Conservation (phyloP, 1,140 invertebrate genomes). For the Philopotamus ludificatus region DNA sequence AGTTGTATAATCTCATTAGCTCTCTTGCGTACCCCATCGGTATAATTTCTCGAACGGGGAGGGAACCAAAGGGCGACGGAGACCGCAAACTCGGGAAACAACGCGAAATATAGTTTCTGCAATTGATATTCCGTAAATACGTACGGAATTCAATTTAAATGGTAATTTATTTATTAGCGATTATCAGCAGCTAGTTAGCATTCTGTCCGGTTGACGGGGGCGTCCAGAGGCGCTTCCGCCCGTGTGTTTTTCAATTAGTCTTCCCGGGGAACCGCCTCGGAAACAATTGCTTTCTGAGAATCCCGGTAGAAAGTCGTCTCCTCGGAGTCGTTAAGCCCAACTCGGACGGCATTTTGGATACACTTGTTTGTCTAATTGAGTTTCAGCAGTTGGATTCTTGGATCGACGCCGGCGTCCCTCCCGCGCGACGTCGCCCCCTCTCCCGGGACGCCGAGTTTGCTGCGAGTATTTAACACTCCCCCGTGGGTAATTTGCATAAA, state of each 20-base stretch:
- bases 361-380: slow-evolving; percentile 43
- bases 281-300: slow-evolving; percentile 22
- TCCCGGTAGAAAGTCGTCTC: slow-evolving; percentile 24
- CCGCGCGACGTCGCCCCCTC: no score
- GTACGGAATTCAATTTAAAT: neutral
- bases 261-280: slow-evolving; percentile 1
- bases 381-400: slow-evolving; percentile 38
- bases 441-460: slow-evolving; percentile 8
- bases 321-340: slow-evolving; percentile 36
- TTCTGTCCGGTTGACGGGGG: neutral
- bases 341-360: slow-evolving; percentile 41
- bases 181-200: neutral
- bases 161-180: neutral
- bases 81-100: slow-evolving; percentile 3
- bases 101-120: neutral
- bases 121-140: neutral
- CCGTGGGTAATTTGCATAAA: slow-evolving; percentile 39
- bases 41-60: slow-evolving; percentile 16
- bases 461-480: slow-evolving; percentile 41
- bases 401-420: neutral
- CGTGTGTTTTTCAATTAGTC: slow-evolving; percentile 31
- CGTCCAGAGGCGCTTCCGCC: neutral
- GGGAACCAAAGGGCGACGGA: no score
- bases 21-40: slow-evolving; percentile 26
- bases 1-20: slow-evolving; percentile 40